Evolutionary conservation across 2,113 vertebrate genomes (phyloP).

Genomic region (Pygoscelis antarcticus): DNA sequence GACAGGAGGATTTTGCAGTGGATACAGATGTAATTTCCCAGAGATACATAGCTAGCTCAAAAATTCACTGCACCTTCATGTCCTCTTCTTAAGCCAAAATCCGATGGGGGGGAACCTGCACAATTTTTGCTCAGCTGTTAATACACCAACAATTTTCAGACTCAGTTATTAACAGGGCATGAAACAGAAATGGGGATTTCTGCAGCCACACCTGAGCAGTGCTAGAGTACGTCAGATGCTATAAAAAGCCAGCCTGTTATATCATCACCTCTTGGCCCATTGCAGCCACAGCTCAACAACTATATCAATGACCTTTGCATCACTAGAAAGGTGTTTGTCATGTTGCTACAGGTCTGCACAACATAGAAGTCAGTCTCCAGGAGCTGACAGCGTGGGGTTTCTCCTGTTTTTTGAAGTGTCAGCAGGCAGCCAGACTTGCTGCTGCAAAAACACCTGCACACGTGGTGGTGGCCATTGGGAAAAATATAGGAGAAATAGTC

Average conservation of each 20-base stretch:
- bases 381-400: not conserved
- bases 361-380: not conserved
- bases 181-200: not conserved
- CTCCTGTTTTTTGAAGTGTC: not conserved
- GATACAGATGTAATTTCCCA: not conserved
- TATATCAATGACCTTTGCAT: not conserved
- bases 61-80: not conserved
- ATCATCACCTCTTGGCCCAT: not conserved
- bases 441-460: not conserved
- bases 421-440: not conserved
- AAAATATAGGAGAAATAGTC: not conserved
- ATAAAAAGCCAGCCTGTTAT: no score
- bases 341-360: not conserved
- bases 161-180: no score
- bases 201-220: not conserved
- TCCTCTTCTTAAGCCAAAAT: not conserved
- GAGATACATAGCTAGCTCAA: not conserved
- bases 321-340: not conserved
- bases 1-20: not conserved
- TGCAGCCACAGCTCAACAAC: not conserved
- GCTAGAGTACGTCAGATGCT: not conserved
- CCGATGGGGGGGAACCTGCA: rapidly evolving
- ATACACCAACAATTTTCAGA: not conserved
- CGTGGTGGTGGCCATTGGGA: not conserved
- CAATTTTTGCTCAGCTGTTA: not conserved